Conservation (phyloP, 2,888 invertebrate species). For the Tromatobia lineatoria region DNA sequence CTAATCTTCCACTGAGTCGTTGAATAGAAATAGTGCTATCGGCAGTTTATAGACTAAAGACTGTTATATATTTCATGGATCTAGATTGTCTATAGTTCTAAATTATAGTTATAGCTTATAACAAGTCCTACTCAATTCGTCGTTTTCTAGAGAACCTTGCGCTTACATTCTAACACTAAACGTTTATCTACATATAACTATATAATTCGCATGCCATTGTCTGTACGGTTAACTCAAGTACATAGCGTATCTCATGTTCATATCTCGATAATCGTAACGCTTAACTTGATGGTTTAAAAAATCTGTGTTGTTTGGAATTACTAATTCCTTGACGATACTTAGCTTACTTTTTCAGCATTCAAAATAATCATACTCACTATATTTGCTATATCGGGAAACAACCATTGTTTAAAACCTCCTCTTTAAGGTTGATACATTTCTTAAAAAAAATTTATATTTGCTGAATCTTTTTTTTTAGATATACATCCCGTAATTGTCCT, state of each 20-base stretch:
- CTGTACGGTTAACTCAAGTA: neutral
- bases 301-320: neutral
- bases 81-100: neutral
- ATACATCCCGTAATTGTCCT: too few species aligned
- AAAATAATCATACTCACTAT: too few species aligned
- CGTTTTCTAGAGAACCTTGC: neutral
- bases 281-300: neutral
- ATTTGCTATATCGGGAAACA: too few species aligned
- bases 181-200: neutral
- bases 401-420: too few species aligned
- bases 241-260: neutral
- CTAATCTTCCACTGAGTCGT: neutral
- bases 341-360: too few species aligned
- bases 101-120: too few species aligned
- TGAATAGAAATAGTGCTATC: neutral
- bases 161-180: neutral
- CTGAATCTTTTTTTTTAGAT: too few species aligned
- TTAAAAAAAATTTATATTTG: too few species aligned
- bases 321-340: neutral
- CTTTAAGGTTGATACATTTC: too few species aligned
- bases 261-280: neutral
- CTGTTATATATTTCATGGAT: conserved; percentile 5
- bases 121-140: neutral
- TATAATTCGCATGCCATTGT: neutral
- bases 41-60: neutral